Evolutionary conservation across 2,113 vertebrate genomes (phyloP).

Genomic region (Capreolus pygargus): DNA sequence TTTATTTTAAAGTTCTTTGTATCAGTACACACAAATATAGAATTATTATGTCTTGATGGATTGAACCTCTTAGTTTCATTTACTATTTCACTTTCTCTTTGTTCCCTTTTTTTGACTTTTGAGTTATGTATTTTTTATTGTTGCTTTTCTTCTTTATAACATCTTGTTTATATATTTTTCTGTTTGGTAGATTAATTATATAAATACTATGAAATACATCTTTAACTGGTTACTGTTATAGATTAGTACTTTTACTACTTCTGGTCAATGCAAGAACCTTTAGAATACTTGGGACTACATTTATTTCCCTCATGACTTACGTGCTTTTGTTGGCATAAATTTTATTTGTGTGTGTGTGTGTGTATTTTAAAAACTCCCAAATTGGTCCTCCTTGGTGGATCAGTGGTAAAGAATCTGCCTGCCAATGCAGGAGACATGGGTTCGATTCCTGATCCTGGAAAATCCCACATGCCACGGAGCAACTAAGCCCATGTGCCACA

Average conservation of each 20-base stretch:
- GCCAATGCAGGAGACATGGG: background rate
- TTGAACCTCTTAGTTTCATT: background rate
- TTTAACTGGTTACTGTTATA: background rate
- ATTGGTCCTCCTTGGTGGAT: background rate
- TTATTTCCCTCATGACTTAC: background rate
- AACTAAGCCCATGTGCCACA: background rate
- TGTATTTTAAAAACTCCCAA: background rate
- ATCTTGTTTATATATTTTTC: background rate
- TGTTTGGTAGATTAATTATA: background rate
- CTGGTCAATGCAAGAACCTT: background rate
- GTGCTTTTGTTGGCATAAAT: background rate
- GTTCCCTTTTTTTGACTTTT: background rate
- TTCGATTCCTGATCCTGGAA: background rate
- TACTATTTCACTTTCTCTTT: background rate
- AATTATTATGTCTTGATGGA: background rate
- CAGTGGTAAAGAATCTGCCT: background rate
- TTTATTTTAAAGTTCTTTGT: constrained; percentile 7
- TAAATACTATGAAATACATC: background rate
- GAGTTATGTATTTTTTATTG: constrained; percentile 17
- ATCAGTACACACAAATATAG: background rate
- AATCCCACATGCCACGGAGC: background rate
- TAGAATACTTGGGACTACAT: background rate
- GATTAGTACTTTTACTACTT: background rate
- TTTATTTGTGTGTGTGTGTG: background rate
- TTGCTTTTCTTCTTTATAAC: background rate